Conservation (phyloP, 2,888 invertebrate species). For the Philopedon plagiatum region DNA sequence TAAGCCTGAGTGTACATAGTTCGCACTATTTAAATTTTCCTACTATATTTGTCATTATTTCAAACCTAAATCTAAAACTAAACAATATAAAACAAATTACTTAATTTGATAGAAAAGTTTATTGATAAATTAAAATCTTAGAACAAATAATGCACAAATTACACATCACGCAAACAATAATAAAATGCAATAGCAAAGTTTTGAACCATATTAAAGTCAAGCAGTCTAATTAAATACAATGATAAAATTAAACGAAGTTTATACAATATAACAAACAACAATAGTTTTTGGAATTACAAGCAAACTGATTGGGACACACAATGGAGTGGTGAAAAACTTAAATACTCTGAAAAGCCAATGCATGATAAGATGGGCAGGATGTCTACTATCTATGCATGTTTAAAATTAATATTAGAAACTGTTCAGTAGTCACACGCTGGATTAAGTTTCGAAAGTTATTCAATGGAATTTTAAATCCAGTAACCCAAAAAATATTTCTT, state of each 20-base stretch:
- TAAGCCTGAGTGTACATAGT: too few species aligned
- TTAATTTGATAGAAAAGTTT: conserved; percentile 25
- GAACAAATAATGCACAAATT: conserved; percentile 18
- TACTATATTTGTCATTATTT: neutral
- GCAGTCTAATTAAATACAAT: conserved; percentile 9
- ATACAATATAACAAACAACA: conserved; percentile 22
- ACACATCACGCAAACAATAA: conserved; percentile 3
- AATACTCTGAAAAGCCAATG: conserved; percentile 25
- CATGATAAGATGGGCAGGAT: conserved; percentile 21
- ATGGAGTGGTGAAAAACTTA: conserved; percentile 10
- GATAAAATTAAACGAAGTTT: neutral
- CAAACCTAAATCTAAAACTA: neutral
- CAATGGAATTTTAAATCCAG: too few species aligned
- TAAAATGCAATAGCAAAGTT: conserved; percentile 7
- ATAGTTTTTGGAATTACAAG: conserved; percentile 8
- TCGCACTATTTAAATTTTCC: neutral
- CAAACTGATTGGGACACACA: conserved; percentile 18
- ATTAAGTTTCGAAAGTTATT: too few species aligned
- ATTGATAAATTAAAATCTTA: conserved; percentile 24
- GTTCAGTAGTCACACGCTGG: neutral
- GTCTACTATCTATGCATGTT: conserved; percentile 32
- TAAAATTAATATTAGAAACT: neutral
- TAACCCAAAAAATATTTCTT: too few species aligned
- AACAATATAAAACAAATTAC: conserved; percentile 10
- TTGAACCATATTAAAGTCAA: neutral